Evolutionary conservation across 2,113 vertebrate genomes (phyloP).

Genomic region (Eidolon helvum): DNA sequence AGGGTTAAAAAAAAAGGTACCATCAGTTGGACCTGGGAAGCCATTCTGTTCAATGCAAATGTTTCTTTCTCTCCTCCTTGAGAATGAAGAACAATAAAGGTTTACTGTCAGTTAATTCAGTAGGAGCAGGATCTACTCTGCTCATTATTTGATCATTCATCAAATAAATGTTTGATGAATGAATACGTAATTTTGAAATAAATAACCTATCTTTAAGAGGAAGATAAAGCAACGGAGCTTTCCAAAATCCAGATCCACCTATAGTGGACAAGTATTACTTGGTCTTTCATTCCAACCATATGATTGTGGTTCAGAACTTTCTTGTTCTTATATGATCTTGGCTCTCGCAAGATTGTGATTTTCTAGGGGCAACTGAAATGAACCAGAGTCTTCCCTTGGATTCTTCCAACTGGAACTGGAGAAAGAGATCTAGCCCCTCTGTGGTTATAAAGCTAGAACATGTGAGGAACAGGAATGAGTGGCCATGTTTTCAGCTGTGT

Average conservation of each 20-base stretch:
- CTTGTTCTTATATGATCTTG: background rate
- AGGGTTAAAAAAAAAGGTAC: background rate
- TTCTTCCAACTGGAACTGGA: background rate
- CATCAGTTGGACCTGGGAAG: background rate
- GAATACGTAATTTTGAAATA: background rate
- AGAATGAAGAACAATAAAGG: background rate
- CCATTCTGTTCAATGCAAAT: background rate
- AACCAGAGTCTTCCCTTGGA: background rate
- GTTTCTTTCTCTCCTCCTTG: background rate
- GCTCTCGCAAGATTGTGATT: background rate
- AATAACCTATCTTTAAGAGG: background rate
- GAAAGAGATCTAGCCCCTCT: background rate
- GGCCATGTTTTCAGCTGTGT: background rate
- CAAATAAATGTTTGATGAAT: slow-evolving; percentile 21
- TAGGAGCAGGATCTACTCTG: background rate
- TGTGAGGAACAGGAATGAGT: background rate
- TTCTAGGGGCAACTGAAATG: background rate
- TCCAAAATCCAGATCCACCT: background rate
- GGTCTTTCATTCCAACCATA: background rate
- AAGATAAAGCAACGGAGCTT: background rate
- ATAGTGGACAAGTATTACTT: background rate
- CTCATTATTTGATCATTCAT: too few relatives aligned
- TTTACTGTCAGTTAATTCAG: background rate
- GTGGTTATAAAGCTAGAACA: background rate
- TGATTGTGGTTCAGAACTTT: background rate